Evolutionary conservation across 2,797 vertebrate species (phyloP), one percentile per base, ranked within the genome.

Genomic region (Sebastes goodei): DNA sequence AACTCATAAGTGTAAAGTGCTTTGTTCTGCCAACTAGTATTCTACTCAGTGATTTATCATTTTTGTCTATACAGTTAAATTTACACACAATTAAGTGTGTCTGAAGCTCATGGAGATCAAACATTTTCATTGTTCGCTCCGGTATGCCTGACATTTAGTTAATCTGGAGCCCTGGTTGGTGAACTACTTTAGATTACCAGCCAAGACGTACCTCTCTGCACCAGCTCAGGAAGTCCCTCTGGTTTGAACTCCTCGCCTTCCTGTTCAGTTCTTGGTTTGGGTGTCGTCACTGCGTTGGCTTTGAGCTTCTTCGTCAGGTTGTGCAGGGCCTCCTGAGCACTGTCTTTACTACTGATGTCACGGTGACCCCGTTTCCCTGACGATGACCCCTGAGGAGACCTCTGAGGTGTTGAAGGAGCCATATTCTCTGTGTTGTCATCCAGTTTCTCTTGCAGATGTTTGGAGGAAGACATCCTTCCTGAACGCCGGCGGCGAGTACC

Each of bases 211-310:
- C 97, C 97, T 97, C 91, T 97, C 86, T 95, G 95, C 42, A 97
- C 97, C 75, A 96, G 90, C 73, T 97, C 96, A 61, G 97, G 97
- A 84, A 98, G 95, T 14, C 96, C 97, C 80, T 97, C 97, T 1
- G 95, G 95, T 76, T 93, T 94, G 78, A 89, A 92, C 7, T 95
- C 89, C 1, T 82, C 65, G 0, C 95, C 89, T 2, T 93, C 91
- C 59, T 84, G 78, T 27, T 30, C 17, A 72, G 60, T 7, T 89
- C 63, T 53, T 46, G 81, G 8, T 85, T 73, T 82, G 46, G 92
- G 89, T 7, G 73, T 88, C 0, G 20, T 68, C 9, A 6, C 35
- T 68, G 68, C 15, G 17, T 87, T 86, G 3, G 93, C 94, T 82
- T 86, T 92, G 68, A 96, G 85, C 84, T 93, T 95, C 91, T 96